phyloP scores from a whole-genome alignment of 2,888 invertebrate species.

The Diadegma fenestrale region DNA sequence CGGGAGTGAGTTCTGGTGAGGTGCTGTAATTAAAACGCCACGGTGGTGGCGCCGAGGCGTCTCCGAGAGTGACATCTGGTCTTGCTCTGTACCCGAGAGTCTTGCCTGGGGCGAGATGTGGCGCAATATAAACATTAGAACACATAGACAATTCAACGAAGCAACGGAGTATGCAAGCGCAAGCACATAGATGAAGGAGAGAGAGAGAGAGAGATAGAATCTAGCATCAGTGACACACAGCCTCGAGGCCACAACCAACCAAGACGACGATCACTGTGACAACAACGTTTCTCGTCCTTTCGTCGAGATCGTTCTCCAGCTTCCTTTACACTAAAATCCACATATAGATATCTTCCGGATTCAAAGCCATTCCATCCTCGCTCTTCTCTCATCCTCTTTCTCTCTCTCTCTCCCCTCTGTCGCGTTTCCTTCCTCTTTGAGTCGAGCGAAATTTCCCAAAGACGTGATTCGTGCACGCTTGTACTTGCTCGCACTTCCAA shows the following conservation, averaged over 20 bases:
- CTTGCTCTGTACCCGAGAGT: constrained; percentile 50
- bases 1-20: constrained; percentile 29
- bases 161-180: constrained; percentile 29
- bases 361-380: background rate
- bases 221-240: constrained; percentile 65
- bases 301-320: constrained; percentile 47
- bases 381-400: background rate
- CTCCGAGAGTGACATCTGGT: constrained; percentile 68
- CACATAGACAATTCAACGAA: constrained; percentile 6
- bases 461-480: constrained; percentile 37
- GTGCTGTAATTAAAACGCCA: constrained; percentile 70
- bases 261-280: constrained; percentile 27
- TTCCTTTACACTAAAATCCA: constrained; percentile 29
- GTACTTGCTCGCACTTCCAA: constrained; percentile 18
- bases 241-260: constrained; percentile 47
- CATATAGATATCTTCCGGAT: constrained; percentile 9
- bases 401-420: background rate
- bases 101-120: constrained; percentile 40
- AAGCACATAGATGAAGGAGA: constrained; percentile 6
- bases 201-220: background rate
- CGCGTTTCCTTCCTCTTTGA: constrained; percentile 9
- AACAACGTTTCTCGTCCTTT: constrained; percentile 53
- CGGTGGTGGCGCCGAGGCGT: constrained; percentile 53
- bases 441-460: constrained; percentile 17
- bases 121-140: constrained; percentile 14